Conservation (phyloP, 2,113 vertebrate genomes). For the Bos indicus region DNA sequence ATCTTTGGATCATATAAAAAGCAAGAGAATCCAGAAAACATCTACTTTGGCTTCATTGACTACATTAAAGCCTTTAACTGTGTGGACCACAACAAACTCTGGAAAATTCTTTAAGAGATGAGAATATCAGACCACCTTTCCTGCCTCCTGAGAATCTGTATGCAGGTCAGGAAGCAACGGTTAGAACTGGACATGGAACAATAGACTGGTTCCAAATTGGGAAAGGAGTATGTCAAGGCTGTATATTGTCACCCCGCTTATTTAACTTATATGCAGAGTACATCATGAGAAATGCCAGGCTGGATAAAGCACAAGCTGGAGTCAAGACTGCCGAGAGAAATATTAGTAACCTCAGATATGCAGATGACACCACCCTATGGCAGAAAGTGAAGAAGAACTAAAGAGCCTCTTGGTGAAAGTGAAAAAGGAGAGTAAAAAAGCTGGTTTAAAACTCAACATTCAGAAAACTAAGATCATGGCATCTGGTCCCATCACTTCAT, state of each 20-base stretch:
- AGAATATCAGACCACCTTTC: not conserved
- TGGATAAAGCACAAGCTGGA: not conserved
- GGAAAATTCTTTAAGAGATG: not conserved
- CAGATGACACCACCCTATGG: not conserved
- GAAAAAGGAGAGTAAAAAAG: not conserved
- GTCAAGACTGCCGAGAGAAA: not conserved
- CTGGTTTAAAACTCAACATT: not conserved
- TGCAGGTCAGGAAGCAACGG: not conserved
- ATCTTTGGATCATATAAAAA: not conserved
- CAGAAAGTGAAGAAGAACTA: not conserved
- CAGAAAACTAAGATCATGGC: not conserved
- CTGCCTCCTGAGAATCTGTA: not conserved
- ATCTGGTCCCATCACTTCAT: not conserved
- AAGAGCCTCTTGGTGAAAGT: not conserved
- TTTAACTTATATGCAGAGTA: not conserved
- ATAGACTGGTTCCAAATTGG: not conserved
- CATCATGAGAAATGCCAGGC: not conserved
- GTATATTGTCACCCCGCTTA: not conserved
- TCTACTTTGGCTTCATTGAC: not conserved
- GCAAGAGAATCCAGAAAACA: not conserved
- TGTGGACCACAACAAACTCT: not conserved
- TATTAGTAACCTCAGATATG: not conserved
- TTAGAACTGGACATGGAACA: not conserved
- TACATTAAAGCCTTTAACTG: not conserved
- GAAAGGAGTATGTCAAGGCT: not conserved